phyloP scores from a whole-genome alignment of 2,888 invertebrate genomes.

The Mimas tiliae region DNA sequence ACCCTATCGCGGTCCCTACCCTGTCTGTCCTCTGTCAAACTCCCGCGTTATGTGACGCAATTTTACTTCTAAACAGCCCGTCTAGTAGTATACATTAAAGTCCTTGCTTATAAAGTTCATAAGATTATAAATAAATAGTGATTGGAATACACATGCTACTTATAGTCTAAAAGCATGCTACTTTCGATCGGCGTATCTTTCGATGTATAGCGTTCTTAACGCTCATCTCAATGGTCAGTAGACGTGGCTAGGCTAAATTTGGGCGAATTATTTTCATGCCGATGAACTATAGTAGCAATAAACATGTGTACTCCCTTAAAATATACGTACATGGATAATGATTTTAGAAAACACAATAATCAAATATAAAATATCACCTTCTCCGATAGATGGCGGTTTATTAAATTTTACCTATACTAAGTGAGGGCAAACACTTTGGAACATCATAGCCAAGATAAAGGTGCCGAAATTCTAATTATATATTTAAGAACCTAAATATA shows the following conservation, averaged over 20 bases:
- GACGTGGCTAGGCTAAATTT: too few relatives aligned
- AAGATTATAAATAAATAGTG: slow-evolving; percentile 4
- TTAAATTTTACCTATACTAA: slow-evolving; percentile 20
- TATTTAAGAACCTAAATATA: slow-evolving; percentile 58
- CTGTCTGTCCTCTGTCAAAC: too few relatives aligned
- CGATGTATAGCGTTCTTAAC: too few relatives aligned
- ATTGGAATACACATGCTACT: neutral
- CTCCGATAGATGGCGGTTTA: slow-evolving; percentile 24
- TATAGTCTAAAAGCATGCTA: too few relatives aligned
- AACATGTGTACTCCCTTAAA: neutral
- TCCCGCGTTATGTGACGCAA: too few relatives aligned
- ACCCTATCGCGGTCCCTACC: too few relatives aligned
- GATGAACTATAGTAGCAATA: neutral
- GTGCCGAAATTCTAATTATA: slow-evolving; percentile 64
- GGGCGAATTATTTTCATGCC: too few relatives aligned
- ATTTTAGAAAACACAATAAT: neutral
- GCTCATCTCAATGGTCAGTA: too few relatives aligned
- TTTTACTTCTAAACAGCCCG: too few relatives aligned
- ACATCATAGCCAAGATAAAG: slow-evolving; percentile 73
- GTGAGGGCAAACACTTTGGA: slow-evolving; percentile 62
- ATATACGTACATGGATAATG: neutral
- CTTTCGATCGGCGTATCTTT: too few relatives aligned
- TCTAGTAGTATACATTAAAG: too few relatives aligned
- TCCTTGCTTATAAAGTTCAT: too few relatives aligned
- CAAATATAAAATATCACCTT: neutral